Evolutionary conservation across 30 jellyfish, hydroid and myxozoan genomes (phyloP).

Genomic region (Aurelia aurita): DNA sequence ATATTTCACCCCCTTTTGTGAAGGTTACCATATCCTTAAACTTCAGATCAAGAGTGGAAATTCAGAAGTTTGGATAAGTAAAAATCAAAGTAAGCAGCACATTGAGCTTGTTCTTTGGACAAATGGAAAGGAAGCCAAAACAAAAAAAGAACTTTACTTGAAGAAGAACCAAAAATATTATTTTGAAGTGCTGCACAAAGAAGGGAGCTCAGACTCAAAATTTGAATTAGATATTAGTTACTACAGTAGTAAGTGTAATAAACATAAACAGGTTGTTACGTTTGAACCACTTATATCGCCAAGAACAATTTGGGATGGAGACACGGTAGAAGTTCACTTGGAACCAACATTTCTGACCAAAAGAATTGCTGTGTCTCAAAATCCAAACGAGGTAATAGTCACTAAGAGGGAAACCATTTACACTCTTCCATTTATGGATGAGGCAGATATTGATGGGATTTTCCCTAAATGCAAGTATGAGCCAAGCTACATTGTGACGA

Average conservation of each 20-base stretch:
- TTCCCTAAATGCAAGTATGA: slow-evolving; percentile 72
- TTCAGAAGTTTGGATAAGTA: slow-evolving; percentile 77
- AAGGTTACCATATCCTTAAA: slow-evolving; percentile 49
- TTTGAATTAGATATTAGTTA: slow-evolving; percentile 4
- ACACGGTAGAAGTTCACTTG: slow-evolving; percentile 15
- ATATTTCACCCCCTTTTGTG: slow-evolving; percentile 37
- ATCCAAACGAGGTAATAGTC: not conserved
- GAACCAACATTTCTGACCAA: slow-evolving; percentile 6
- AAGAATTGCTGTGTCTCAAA: slow-evolving; percentile 5
- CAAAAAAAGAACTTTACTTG: slow-evolving; percentile 1
- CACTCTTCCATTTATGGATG: slow-evolving; percentile 74
- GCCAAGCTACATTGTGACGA: slow-evolving; percentile 71
- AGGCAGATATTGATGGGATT: slow-evolving; percentile 50
- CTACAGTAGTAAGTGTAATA: not conserved
- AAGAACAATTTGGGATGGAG: slow-evolving; percentile 18
- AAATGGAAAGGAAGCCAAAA: not conserved
- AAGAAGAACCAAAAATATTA: slow-evolving; percentile 39
- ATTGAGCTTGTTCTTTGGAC: slow-evolving; percentile 40
- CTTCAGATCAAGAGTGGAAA: slow-evolving; percentile 23
- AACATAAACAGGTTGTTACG: not conserved
- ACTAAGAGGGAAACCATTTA: slow-evolving; percentile 42
- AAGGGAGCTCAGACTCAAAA: slow-evolving; percentile 12
- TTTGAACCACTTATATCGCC: slow-evolving; percentile 36
- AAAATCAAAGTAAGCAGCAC: slow-evolving; percentile 23
- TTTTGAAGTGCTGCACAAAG: slow-evolving; percentile 56